Base-by-base conservation (phyloP, 2,888 invertebrate species). In the Heliconius sara region DNA sequence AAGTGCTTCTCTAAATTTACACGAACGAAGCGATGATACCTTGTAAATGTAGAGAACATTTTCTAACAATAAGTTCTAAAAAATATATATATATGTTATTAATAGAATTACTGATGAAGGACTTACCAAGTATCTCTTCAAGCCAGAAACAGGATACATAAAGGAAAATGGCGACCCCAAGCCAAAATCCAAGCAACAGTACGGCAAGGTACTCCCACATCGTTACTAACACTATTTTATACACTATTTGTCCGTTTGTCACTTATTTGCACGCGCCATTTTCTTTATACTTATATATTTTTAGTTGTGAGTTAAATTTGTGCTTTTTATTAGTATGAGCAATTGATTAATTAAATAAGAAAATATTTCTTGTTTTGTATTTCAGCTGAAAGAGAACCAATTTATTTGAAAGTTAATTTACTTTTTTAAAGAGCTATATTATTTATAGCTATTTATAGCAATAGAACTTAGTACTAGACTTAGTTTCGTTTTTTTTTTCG, bases 91-190 rank as follows among this genome's bases (percentile, higher is more conserved):
- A 27, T 1, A 27, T 22, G 0, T 9, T 19, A 71, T 71, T 19
- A 3, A 30, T 12, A n/a, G 12, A 27, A 27, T 25, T 30, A 57
- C 2, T 7, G n/a, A 34, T 30, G 4, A 16, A 93, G 2, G 2
- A 93, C 96, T 96, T 90, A 96, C 96, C 96, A 86, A 96, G 93
- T 81, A 96, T 93, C 86, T 96, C 96, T 86, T 96, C 96, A 72
- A 96, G 91, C 91, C 96, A 93, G 87, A 96, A 96, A 86, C 93
- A 95, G 87, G 95, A 94, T 84, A 96, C 89, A 86, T 95, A 95
- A 74, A 95, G 89, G 86, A 95, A 92, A 83, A 94, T 92, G 88
- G 95, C 95, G 75, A 95, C 91, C 72, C 95, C 95, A 27, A 95
- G 91, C 95, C 95, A 95, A 82, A 95, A 95, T 66, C 95, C 95